Base-by-base conservation (phyloP, 1,140 invertebrate genomes). In the Brachionus rubens region DNA sequence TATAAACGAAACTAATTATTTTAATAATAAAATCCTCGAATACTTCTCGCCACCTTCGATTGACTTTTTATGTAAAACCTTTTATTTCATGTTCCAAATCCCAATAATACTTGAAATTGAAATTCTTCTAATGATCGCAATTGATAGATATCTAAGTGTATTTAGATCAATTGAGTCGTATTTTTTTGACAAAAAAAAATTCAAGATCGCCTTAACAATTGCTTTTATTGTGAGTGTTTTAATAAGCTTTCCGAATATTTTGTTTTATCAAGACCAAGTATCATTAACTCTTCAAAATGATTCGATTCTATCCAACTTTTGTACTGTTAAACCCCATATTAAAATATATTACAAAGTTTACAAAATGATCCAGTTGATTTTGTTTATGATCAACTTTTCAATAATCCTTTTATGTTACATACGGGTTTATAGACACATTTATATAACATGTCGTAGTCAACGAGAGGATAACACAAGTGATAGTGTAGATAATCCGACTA, bases 131-230 rank as follows among this genome's bases (percentile, higher is more conserved):
- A n/a, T 59, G 19, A 59, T 59, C n/a, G 54, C 54, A 36, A 9
- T 59, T 9, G 54, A 59, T 33, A 12, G 54, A 5, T 59, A 59
- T 19, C 36, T 30, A 5, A 59, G 54, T 9, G 54, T 59, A 14
- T 59, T 59, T 19, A 14, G 54, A 7, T 59, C 54, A 5, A 36
- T 59, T 5, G 30, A 59, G 3, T 33, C 54, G 12, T 59, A 59
- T 16, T 59, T 59, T 36, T 59, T 59, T 16, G 54, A 59, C 30
- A 59, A 59, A 16, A 59, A 59, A 28, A 59, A 33, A 59, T 59
- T 59, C 1, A 59, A 36, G 16, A 36, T 59, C 3, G n/a, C 36
- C 9, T 36, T 33, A 12, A 16, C 5, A 1, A 3, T 33, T 0
- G 30, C 54, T 3, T 40, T 59, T 59, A n/a, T 59, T 2, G n/a